Base-by-base conservation (phyloP, 2,888 invertebrate genomes). In the Folsomia manolachei region DNA sequence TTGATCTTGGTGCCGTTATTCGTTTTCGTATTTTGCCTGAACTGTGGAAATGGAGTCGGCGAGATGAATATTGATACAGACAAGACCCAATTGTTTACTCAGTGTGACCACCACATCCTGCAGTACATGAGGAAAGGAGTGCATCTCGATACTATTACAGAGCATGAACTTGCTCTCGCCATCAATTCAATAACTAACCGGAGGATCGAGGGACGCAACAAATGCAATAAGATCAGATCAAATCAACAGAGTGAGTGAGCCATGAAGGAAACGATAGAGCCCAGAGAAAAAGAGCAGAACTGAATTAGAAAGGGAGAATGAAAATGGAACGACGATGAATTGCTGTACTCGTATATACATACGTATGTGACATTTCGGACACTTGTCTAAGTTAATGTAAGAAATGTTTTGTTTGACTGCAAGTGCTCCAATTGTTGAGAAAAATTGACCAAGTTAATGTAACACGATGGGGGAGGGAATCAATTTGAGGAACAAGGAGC, bases 11-110 rank as follows among this genome's bases (percentile, higher is more conserved):
- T n/a, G n/a, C n/a, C n/a, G n/a, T n/a, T n/a, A n/a, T n/a, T n/a
- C n/a, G n/a, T n/a, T n/a, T n/a, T n/a, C n/a, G n/a, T n/a, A n/a
- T n/a, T n/a, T n/a, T n/a, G n/a, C n/a, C n/a, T n/a, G n/a, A n/a
- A n/a, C n/a, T n/a, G n/a, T n/a, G n/a, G n/a, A n/a, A n/a, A n/a
- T n/a, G n/a, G n/a, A n/a, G n/a, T n/a, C n/a, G n/a, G n/a, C n/a
- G n/a, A n/a, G 56, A 21, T 56, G 19, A 19, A n/a, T 7, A 56
- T 21, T 56, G 56, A 56, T 56, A 21, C 56, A 14, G 56, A 56
- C 56, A 56, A 56, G 56, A 56, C n/a, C 56, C 7, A 19, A 56
- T 56, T 56, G 56, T 56, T 56, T 56, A 56, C 56, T 56, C 21
- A n/a, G 21, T 56, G 56, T 19, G 21, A n/a, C 56, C 56, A 56